Base-by-base conservation (phyloP, 2,113 vertebrate species). In the Cygnus buccinator region DNA sequence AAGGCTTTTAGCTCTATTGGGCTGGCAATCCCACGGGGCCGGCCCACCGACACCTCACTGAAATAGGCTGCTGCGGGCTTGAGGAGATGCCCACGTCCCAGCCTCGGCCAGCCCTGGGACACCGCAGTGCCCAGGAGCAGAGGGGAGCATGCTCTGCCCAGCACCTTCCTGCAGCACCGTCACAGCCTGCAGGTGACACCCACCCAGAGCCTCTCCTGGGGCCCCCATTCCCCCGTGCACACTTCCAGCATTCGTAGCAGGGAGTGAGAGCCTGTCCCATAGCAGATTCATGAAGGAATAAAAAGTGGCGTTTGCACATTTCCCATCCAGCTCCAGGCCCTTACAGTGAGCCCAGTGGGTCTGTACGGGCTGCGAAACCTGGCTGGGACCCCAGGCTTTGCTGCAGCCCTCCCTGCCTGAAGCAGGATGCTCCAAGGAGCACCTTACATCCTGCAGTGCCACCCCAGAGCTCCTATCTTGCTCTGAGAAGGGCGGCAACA, bases 391-490 rank as follows among this genome's bases (percentile, higher is more conserved):
- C 71, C 54, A 6, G 39, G 61, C 48, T 73, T 9, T 10, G 16
- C 82, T 68, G 54, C 82, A 74, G 26, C 43, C 33, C 33, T 70
- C 57, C 4, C 28, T 31, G 65, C 62, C 39, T 12, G 15, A 6
- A 0, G 1, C 0, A 21, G 50, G 72, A 17, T 19, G 73, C 46
- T 43, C 48, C 13, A 11, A 71, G 67, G n/a, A 55, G 7, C 48
- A 11, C 7, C 50, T 4, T 7, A 2, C 4, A 1, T 2, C 0
- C 3, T 6, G 23, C 37, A 43, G 0, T 20, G 15, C 25, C 57
- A 44, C 6, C 48, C 44, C 33, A 12, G 6, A 61, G 21, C 41
- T 2, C 67, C 21, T 44, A 41, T n/a, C 15, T 28, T 23, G 33
- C 76, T 10, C 54, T 3, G 37, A 25, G 8, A 68, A 37, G 29